phyloP scores from a whole-genome alignment of 1,140 invertebrate genomes.

The Drosophila bocki region DNA sequence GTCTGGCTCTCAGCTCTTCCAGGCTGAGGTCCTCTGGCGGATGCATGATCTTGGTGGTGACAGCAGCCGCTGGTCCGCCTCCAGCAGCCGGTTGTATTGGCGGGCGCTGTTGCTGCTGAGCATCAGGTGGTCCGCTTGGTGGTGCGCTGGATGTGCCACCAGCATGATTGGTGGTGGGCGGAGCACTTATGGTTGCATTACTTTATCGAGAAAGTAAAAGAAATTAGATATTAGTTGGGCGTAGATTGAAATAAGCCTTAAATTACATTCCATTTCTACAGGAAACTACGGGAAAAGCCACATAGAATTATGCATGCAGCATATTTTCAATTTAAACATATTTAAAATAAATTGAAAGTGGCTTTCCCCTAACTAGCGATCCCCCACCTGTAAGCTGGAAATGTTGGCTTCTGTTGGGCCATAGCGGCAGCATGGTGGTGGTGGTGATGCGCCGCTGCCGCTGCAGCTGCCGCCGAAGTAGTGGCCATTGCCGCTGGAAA shows the following conservation, averaged over 20 bases:
- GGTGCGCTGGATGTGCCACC: conserved; percentile 66
- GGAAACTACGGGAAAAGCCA: neutral
- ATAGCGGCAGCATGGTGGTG: conserved; percentile 86
- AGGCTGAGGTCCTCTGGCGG: conserved; percentile 97
- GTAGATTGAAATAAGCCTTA: neutral
- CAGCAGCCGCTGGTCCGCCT: conserved; percentile 81
- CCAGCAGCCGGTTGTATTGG: conserved; percentile 37
- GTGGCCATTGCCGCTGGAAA: conserved; percentile 91
- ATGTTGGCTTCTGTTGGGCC: conserved; percentile 89
- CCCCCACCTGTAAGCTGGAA: conserved; percentile 91
- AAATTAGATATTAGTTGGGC: conserved; percentile 1
- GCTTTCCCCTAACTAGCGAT: neutral
- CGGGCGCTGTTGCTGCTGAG: conserved; percentile 57
- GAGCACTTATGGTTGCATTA: conserved; percentile 89
- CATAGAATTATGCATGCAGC: neutral
- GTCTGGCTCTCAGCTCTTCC: conserved; percentile 93
- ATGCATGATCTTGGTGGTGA: conserved; percentile 96
- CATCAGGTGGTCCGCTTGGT: conserved; percentile 76
- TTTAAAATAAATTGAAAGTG: neutral
- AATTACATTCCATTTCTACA: neutral
- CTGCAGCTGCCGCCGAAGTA: conserved; percentile 86
- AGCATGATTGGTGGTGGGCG: conserved; percentile 86
- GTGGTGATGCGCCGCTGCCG: conserved; percentile 70
- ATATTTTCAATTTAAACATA: neutral
- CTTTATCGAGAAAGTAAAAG: conserved; percentile 85